Base-by-base conservation (phyloP, 2,797 vertebrate genomes). In the Phrynocephalus vlangalii region DNA sequence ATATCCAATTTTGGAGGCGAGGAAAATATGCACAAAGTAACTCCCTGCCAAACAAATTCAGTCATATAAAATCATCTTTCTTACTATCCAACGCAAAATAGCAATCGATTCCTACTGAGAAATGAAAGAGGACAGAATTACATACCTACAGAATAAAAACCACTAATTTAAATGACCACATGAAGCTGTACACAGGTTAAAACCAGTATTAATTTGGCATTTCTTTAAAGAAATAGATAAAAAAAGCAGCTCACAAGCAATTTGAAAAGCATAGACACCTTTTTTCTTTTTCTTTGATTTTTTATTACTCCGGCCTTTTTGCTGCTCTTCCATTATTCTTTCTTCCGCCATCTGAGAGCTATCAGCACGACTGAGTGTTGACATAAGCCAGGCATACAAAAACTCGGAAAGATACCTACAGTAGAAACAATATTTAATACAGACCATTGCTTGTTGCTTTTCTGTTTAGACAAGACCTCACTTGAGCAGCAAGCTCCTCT, bases 251-350 rank as follows among this genome's bases (percentile, higher is more conserved):
- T 7, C 16, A 30, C n/a, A 24, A 6, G 13, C 7, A 0, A 5
- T 38, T 20, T 0, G 0, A 87, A 38, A 86, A 79, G 75, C 6
- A 73, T 16, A 33, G 20, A 70, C 93, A 98, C 99, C 98, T 97
- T 99, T 99, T 95, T 99, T 99, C 97, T 99, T 99, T 96, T 99
- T 99, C 96, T 99, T 99, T 30, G 98, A 98, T 96, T 99, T 99
- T 96, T 99, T 99, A 96, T 98, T 99, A 92, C 99, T 99, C 15
- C 99, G 98, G 52, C 98, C 98, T 96, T 99, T 99, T 87, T 99
- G 97, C 93, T 99, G 98, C 90, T 99, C 99, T 94, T 99, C 99
- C 96, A 98, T 95, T 93, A 99, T 98, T 78, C 99, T 97, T 94
- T 99, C 99, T 94, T 99, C 99, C 0, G 99, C 98, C 97, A 99